phyloP scores from a whole-genome alignment of 2,113 vertebrate genomes.

The Burhinus bistriatus region DNA sequence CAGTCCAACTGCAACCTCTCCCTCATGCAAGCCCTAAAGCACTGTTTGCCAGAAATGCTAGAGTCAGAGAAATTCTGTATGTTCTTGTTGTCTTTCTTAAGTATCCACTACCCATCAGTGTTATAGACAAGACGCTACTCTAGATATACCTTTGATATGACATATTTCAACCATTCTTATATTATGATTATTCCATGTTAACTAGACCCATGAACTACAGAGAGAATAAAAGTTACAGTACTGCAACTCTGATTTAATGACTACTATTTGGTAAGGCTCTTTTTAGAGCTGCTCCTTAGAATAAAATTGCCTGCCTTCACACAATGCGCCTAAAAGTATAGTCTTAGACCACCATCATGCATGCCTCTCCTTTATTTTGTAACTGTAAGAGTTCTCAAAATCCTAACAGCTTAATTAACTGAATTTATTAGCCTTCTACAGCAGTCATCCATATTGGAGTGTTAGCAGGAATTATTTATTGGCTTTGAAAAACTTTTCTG shows the following conservation, averaged over 20 bases:
- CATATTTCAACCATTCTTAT: background rate
- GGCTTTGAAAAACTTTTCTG: background rate
- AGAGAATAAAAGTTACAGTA: background rate
- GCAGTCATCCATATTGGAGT: background rate
- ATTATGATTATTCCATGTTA: background rate
- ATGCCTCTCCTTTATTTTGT: background rate
- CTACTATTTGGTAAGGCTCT: background rate
- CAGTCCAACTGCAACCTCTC: background rate
- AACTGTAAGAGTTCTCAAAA: background rate
- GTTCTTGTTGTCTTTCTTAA: background rate
- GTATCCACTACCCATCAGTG: background rate
- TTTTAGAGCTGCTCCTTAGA: background rate
- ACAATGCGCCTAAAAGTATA: background rate
- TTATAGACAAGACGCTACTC: background rate
- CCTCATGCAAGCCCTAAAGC: background rate
- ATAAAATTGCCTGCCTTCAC: background rate
- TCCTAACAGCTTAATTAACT: background rate
- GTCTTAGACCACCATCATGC: background rate
- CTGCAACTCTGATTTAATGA: background rate
- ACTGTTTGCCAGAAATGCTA: background rate
- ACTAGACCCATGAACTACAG: background rate
- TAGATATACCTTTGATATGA: background rate
- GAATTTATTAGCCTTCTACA: background rate
- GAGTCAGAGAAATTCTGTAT: background rate
- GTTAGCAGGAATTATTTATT: background rate